Conservation (phyloP, 2,113 vertebrate species). For the Rhinogobius similis region DNA sequence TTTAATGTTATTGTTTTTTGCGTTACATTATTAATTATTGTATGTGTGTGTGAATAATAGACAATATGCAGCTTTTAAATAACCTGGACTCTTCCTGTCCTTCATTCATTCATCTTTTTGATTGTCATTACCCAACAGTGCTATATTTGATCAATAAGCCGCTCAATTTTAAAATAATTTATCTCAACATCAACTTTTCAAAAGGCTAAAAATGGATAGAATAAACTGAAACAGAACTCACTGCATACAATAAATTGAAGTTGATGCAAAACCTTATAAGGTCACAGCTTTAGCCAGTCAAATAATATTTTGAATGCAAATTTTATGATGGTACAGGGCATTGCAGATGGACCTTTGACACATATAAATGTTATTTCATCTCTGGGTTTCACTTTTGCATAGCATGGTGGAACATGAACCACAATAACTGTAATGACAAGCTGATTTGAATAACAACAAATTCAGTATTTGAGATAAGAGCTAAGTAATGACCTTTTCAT, state of each 20-base stretch:
- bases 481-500: neutral
- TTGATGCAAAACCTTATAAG: neutral
- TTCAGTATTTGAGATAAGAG: neutral
- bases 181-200: neutral
- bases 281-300: conserved; percentile 27
- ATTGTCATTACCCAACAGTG: neutral
- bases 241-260: conserved; percentile 7
- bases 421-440: no score
- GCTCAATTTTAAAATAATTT: neutral
- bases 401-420: neutral
- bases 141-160: conserved; percentile 11
- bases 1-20: neutral
- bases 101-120: conserved; percentile 33
- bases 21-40: no score
- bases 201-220: neutral
- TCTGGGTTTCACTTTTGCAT: neutral
- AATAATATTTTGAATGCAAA: conserved; percentile 51
- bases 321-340: neutral
- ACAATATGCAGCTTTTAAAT: conserved; percentile 13
- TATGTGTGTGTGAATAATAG: neutral
- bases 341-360: conserved; percentile 6
- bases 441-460: neutral
- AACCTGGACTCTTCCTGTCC: conserved; percentile 47
- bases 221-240: neutral
- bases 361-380: neutral